phyloP scores from a whole-genome alignment of 2,113 vertebrate species.

The Aix galericulata region DNA sequence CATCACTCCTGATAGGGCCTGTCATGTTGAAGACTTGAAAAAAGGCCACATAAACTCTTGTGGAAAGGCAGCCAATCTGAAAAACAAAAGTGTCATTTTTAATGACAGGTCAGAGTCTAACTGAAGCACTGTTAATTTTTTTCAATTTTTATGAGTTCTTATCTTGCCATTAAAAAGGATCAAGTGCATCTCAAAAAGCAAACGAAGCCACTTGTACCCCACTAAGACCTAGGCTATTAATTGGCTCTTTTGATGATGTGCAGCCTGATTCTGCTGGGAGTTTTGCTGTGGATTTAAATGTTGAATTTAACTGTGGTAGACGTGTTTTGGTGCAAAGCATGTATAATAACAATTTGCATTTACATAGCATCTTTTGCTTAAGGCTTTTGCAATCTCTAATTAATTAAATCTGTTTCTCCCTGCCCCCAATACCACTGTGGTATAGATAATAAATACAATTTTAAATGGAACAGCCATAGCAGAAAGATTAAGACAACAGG shows the following conservation, averaged over 20 bases:
- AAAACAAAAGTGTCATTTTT: conserved; percentile 49
- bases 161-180: conserved; percentile 37
- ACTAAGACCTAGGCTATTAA: conserved; percentile 49
- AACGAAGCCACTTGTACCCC: conserved; percentile 17
- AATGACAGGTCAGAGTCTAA: conserved; percentile 6
- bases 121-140: conserved; percentile 18
- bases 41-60: conserved; percentile 29
- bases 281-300: conserved; percentile 47
- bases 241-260: conserved; percentile 34
- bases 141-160: conserved; percentile 53
- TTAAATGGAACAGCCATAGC: neutral
- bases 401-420: conserved; percentile 53
- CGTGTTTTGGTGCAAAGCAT: conserved; percentile 45
- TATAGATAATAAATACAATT: conserved; percentile 37
- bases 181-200: neutral
- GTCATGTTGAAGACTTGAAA: conserved; percentile 17
- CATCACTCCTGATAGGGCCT: neutral
- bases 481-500: conserved; percentile 44
- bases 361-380: conserved; percentile 57
- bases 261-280: conserved; percentile 16
- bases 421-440: neutral
- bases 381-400: conserved; percentile 52
- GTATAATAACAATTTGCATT: conserved; percentile 59
- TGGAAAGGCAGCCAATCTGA: neutral
- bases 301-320: conserved; percentile 43